phyloP scores from a whole-genome alignment of 2,888 invertebrate genomes.

The Apoda limacodes region DNA sequence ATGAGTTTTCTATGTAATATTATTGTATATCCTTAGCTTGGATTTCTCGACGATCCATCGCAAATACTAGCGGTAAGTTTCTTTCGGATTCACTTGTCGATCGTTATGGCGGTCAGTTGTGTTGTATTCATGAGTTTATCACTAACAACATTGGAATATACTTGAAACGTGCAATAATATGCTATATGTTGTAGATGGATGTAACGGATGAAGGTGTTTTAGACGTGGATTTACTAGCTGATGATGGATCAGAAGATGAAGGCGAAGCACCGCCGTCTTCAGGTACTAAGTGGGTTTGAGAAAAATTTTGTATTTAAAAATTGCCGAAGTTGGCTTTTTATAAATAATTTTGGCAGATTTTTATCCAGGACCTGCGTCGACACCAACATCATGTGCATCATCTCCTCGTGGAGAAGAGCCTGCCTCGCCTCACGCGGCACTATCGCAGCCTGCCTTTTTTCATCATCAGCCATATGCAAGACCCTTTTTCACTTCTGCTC shows the following conservation, averaged over 20 bases:
- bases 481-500: slow-evolving; percentile 65
- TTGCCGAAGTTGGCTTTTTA: slow-evolving; percentile 1
- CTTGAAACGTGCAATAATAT: not conserved
- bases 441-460: slow-evolving; percentile 51
- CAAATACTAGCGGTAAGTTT: slow-evolving; percentile 59
- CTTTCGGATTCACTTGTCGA: slow-evolving; percentile 50
- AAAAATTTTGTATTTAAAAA: not conserved
- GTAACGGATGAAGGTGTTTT: slow-evolving; percentile 60
- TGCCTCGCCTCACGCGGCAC: slow-evolving; percentile 67
- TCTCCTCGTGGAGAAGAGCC: slow-evolving; percentile 73
- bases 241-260: slow-evolving; percentile 80
- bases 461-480: slow-evolving; percentile 56
- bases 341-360: slow-evolving; percentile 39
- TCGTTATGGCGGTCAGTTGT: slow-evolving; percentile 65
- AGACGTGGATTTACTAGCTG: slow-evolving; percentile 80
- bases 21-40: slow-evolving; percentile 41
- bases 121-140: slow-evolving; percentile 32
- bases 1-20: slow-evolving; percentile 40
- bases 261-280: slow-evolving; percentile 73
- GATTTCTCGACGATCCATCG: slow-evolving; percentile 48
- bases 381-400: slow-evolving; percentile 73
- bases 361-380: slow-evolving; percentile 74
- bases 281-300: slow-evolving; percentile 34
- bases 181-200: slow-evolving; percentile 52
- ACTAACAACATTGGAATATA: no score